Evolutionary conservation across 2,113 vertebrate species (phyloP).

Genomic region (Neopipo cinnamomea): DNA sequence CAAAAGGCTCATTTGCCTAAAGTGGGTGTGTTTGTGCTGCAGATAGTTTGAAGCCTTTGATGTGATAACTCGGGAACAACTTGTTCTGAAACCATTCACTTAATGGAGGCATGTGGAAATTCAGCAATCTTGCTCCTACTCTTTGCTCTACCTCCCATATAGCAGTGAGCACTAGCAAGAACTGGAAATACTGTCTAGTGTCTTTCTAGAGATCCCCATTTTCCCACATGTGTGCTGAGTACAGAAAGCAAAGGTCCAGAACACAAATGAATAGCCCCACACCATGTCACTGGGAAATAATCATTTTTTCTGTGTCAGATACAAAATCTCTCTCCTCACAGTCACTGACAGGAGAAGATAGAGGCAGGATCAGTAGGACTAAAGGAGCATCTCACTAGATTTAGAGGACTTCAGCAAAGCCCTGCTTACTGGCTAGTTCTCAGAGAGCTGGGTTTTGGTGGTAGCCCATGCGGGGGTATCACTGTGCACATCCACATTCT

Average conservation of each 20-base stretch:
- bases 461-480: neutral
- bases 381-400: neutral
- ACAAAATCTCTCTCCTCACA: neutral
- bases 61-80: neutral
- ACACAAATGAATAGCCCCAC: neutral
- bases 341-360: neutral
- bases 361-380: neutral
- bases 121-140: neutral
- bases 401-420: conserved; percentile 21
- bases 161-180: neutral
- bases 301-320: neutral
- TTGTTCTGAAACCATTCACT: conserved; percentile 25
- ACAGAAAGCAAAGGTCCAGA: neutral
- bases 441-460: neutral
- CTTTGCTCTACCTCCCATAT: neutral
- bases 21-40: conserved; percentile 45
- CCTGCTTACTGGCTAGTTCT: neutral
- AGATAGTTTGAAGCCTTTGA: conserved; percentile 43
- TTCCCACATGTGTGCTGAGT: fast-evolving
- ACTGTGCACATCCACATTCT: neutral
- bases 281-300: neutral
- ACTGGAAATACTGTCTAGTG: neutral
- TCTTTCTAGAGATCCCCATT: neutral
- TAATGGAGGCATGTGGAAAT: neutral
- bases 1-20: conserved; percentile 53